Evolutionary conservation across 2,888 invertebrate genomes (phyloP), one percentile per base, ranked within the genome.

Genomic region (Scaptomyza tumidula): DNA sequence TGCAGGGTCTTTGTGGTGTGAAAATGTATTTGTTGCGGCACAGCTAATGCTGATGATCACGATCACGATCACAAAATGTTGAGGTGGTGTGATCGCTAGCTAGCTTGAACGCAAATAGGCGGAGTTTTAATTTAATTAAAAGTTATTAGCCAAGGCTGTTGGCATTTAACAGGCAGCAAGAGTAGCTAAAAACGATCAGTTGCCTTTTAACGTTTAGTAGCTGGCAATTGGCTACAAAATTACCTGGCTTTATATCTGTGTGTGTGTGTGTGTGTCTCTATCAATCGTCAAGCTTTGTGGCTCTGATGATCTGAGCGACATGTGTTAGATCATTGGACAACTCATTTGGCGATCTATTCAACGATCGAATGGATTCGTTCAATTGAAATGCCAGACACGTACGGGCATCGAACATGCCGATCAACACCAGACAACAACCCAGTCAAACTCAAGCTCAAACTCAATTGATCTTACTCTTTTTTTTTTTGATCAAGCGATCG

Each of bases 81-180:
- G 2, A 13, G 35, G n/a, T 35, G 13, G 33, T 19, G 50, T 6
- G 68, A 19, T 19, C 19, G 19, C 19, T 19, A 19, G 19, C 19
- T 72, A 16, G 41, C 16, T 41, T 41, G 71, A 88, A 68, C 76
- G 68, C 82, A 79, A 89, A 87, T 77, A 86, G 88, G 79, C 80
- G 89, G 86, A 81, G 88, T 66, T 64, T 82, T 83, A 85, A 88
- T 88, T 88, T 88, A 89, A 88, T 88, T 83, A 89, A 87, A 89
- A 81, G 86, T 81, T 82, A 89, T 89, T 89, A 88, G 80, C 65
- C 37, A 39, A 60, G 48, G 44, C 64, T 45, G 41, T 59, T 70
- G 80, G 78, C 78, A 80, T 63, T 80, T 75, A 56, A 60, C 53
- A n/a, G 9, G 9, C 39, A 9, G 39, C 39, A 14, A 14, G 11